A percentile compares a stretch with the other conserved stretches of the same genome.
Evolutionary conservation across 2,888 invertebrate genomes (phyloP).

Genomic region (Coelogynopora nodosa): DNA sequence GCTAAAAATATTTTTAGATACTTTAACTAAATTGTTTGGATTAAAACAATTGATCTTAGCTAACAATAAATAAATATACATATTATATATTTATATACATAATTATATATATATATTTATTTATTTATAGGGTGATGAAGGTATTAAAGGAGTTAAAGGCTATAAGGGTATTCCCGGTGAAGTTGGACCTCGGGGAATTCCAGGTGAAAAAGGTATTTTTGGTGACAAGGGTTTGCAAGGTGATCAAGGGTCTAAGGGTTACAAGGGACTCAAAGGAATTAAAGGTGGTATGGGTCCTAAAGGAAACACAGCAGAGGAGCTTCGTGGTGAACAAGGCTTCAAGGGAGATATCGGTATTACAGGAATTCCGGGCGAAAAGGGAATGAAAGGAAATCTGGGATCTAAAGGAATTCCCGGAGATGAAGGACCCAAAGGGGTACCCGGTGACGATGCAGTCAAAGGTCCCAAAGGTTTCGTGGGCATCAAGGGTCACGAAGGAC

Average conservation of each 20-base stretch:
- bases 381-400: slow-evolving; percentile 26
- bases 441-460: not conserved
- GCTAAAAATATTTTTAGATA: too few relatives aligned
- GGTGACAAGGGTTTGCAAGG: slow-evolving; percentile 24
- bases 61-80: too few relatives aligned
- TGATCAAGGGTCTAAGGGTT: not conserved
- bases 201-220: slow-evolving; percentile 26
- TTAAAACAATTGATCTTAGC: too few relatives aligned
- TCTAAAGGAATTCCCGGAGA: slow-evolving; percentile 14
- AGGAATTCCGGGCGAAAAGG: slow-evolving; percentile 6
- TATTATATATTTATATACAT: too few relatives aligned
- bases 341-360: slow-evolving; percentile 33
- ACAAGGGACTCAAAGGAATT: slow-evolving; percentile 29
- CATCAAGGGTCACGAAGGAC: not conserved
- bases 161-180: not conserved
- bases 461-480: slow-evolving; percentile 34
- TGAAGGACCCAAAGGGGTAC: slow-evolving; percentile 14
- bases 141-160: slow-evolving; percentile 15
- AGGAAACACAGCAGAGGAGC: slow-evolving; percentile 26
- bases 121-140: not conserved
- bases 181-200: not conserved
- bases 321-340: slow-evolving; percentile 17
- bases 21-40: too few relatives aligned
- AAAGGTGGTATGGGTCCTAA: slow-evolving; percentile 33
- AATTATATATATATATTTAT: too few relatives aligned